Percentiles rank a stretch among this genome's conserved stretches.
These are phyloP conservation scores for Drosophila willistoni DNA, from an alignment of 1,140 invertebrate genomes.

Conservation along the genomic window DNA sequence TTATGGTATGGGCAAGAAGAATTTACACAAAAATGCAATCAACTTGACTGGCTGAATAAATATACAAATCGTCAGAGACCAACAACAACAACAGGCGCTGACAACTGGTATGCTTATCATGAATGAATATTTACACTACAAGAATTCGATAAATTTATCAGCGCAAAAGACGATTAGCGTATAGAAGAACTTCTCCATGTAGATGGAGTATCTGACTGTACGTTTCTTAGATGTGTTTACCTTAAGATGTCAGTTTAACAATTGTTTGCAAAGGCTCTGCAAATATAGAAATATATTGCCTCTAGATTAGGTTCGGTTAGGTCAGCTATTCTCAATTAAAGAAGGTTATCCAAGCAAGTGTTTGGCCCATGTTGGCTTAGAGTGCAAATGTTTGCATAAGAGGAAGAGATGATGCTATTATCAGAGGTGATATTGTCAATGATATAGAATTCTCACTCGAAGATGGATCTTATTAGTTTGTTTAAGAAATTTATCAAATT, in stretches of 20 bases:
- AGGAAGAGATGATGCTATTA: too few species aligned
- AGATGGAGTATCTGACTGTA: background rate
- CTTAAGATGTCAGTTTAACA: background rate
- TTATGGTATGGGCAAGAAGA: slow-evolving; percentile 14
- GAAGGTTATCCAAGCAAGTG: background rate
- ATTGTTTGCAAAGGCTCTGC: background rate
- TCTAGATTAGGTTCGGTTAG: slow-evolving; percentile 1
- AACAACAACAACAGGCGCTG: slow-evolving; percentile 13
- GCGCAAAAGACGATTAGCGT: slow-evolving; percentile 19
- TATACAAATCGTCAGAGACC: slow-evolving; percentile 18
- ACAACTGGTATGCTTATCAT: slow-evolving; percentile 20
- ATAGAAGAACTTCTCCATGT: background rate
- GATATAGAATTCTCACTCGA: too few species aligned
- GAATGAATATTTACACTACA: slow-evolving; percentile 20
- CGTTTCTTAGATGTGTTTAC: background rate
- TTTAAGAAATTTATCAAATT: too few species aligned
- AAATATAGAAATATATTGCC: background rate
- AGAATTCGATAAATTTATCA: slow-evolving; percentile 23
- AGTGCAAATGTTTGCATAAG: background rate
- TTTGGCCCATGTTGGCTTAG: background rate
- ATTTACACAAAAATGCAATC: slow-evolving; percentile 24
- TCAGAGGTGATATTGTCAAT: too few species aligned
- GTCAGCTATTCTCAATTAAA: background rate
- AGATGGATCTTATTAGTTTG: too few species aligned
- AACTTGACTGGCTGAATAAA: slow-evolving; percentile 14